Evolutionary conservation across 2,113 vertebrate species (phyloP).

Genomic region (Isichthys henryi): DNA sequence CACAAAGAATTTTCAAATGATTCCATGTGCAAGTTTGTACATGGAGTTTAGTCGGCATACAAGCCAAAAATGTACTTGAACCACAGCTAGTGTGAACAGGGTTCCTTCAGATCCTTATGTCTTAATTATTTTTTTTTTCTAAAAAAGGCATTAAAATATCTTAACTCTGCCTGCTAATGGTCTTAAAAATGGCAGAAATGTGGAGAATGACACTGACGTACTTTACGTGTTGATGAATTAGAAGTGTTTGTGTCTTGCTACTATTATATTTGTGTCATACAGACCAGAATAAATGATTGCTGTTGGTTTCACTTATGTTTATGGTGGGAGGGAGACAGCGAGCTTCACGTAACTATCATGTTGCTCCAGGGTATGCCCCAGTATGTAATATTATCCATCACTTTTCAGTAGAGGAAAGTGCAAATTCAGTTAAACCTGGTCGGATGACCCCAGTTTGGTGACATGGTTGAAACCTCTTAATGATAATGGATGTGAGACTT

Average conservation of each 20-base stretch:
- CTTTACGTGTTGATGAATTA: neutral
- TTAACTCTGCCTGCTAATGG: too few species aligned
- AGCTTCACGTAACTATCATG: neutral
- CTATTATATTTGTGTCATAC: neutral
- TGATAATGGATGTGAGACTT: neutral
- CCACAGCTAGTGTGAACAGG: too few species aligned
- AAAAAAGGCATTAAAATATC: neutral
- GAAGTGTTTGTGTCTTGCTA: neutral
- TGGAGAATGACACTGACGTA: neutral
- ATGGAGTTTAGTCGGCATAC: too few species aligned
- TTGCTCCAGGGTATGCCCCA: neutral
- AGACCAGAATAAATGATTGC: neutral
- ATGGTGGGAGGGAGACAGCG: neutral
- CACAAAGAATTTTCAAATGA: too few species aligned
- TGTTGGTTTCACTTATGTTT: neutral
- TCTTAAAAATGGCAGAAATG: neutral
- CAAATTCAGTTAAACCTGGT: neutral
- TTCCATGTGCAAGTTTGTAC: too few species aligned
- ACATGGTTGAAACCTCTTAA: neutral
- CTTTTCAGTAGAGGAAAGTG: neutral
- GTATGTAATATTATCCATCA: neutral
- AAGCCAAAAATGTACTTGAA: too few species aligned
- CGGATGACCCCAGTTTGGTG: neutral
- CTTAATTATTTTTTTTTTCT: neutral
- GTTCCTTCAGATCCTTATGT: neutral